A percentile compares a stretch with the other conserved stretches of the same genome.
Evolutionary conservation across 1,140 invertebrate genomes (phyloP).

Genomic region (Drosophila nigromelanica): DNA sequence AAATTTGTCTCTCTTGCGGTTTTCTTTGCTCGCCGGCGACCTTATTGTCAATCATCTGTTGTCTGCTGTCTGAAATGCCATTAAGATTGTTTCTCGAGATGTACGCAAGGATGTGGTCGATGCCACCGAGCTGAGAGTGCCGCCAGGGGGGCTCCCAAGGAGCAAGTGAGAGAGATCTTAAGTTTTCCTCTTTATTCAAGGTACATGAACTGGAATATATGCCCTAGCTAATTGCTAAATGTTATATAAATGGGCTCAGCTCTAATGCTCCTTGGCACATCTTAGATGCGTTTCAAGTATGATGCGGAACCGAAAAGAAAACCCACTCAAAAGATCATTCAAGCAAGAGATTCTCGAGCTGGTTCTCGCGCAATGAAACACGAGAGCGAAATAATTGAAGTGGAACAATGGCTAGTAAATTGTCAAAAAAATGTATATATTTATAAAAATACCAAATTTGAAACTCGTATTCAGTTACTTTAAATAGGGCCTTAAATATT

Average conservation of each 20-base stretch:
- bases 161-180: background rate
- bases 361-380: slow-evolving; percentile 25
- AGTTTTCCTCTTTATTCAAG: background rate
- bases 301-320: background rate
- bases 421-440: slow-evolving; percentile 18
- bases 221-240: background rate
- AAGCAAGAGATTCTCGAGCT: slow-evolving; percentile 29
- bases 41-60: slow-evolving; percentile 77
- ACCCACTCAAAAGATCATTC: slow-evolving; percentile 29
- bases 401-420: slow-evolving; percentile 38
- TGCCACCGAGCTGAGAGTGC: background rate
- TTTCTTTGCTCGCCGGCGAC: slow-evolving; percentile 25
- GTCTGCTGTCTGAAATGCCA: slow-evolving; percentile 43
- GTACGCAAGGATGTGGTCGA: slow-evolving; percentile 37
- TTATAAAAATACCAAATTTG: background rate
- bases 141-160: background rate
- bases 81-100: slow-evolving; percentile 44
- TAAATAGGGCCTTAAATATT: background rate
- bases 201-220: slow-evolving; percentile 12
- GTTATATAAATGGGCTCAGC: slow-evolving; percentile 4
- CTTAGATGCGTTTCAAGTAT: background rate
- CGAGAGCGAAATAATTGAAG: slow-evolving; percentile 26
- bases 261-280: background rate
- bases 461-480: background rate
- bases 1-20: slow-evolving; percentile 76